Evolutionary conservation across 2,797 vertebrate species (phyloP).

Genomic region (Takifugu ocellatus): DNA sequence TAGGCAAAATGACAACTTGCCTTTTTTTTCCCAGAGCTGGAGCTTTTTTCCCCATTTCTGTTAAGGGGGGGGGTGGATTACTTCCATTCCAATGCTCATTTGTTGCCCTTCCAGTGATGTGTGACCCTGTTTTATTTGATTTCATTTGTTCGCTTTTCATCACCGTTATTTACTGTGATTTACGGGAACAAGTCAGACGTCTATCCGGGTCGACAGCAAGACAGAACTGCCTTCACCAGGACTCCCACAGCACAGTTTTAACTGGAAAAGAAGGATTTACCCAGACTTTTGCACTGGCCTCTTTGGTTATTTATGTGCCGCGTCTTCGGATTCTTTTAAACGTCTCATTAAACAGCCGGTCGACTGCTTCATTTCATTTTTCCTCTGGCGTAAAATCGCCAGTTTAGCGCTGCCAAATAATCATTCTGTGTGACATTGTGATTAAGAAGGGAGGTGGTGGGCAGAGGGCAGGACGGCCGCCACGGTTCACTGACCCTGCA

Average conservation of each 20-base stretch:
- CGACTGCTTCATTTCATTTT: slow-evolving; percentile 11
- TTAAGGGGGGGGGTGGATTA: slow-evolving; percentile 63
- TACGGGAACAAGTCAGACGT: slow-evolving; percentile 62
- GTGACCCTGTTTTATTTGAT: slow-evolving; percentile 83
- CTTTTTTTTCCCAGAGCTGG: slow-evolving; percentile 72
- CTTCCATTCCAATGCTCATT: slow-evolving; percentile 80
- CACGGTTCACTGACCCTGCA: slow-evolving; percentile 47
- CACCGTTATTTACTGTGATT: slow-evolving; percentile 76
- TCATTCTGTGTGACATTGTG: slow-evolving; percentile 56
- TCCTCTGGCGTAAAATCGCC: slow-evolving; percentile 27
- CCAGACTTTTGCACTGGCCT: not conserved
- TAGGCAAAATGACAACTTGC: slow-evolving; percentile 80
- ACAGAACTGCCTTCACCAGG: slow-evolving; percentile 51
- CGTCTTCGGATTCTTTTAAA: slow-evolving; percentile 14
- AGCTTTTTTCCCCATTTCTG: slow-evolving; percentile 67
- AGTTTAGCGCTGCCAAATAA: slow-evolving; percentile 41
- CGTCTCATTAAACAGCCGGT: slow-evolving; percentile 12
- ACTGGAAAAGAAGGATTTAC: slow-evolving; percentile 11
- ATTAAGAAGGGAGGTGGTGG: slow-evolving; percentile 53
- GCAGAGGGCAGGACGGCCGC: slow-evolving; percentile 55
- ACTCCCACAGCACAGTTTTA: slow-evolving; percentile 27
- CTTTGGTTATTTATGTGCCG: not conserved
- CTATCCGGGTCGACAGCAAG: slow-evolving; percentile 64
- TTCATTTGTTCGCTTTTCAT: slow-evolving; percentile 81
- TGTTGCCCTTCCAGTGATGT: slow-evolving; percentile 82